phyloP scores from a whole-genome alignment of 2,797 vertebrate species.

The Limosa lapponica region DNA sequence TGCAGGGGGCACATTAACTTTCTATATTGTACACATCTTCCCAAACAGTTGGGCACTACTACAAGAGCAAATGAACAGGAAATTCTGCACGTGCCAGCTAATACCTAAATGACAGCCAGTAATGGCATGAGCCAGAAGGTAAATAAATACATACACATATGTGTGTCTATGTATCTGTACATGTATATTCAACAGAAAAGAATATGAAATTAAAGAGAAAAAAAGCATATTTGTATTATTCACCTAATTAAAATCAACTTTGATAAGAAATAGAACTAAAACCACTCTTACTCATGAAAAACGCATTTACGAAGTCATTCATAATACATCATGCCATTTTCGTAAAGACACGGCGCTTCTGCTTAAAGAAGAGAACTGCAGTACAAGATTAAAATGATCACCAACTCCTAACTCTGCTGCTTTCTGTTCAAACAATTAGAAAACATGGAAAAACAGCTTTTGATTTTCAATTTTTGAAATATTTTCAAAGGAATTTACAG shows the following conservation, averaged over 20 bases:
- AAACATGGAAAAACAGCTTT: not conserved
- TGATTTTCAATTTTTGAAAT: not conserved
- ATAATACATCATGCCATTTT: not conserved
- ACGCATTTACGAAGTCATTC: conserved; percentile 5
- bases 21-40: not conserved
- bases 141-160: not conserved
- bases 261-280: not conserved
- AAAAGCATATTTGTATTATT: not conserved
- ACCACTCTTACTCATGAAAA: not conserved
- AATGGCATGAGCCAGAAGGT: not conserved
- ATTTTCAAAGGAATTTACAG: not conserved
- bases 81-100: not conserved
- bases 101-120: not conserved
- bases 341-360: conserved; percentile 2
- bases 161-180: not conserved
- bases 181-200: not conserved
- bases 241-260: not conserved
- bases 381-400: not conserved
- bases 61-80: not conserved
- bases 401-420: not conserved
- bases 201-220: not conserved
- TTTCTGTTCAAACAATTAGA: not conserved
- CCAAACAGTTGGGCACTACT: not conserved
- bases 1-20: not conserved
- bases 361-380: not conserved